Base-by-base conservation (phyloP, 2,888 invertebrate genomes). In the Apamea epomidion region DNA sequence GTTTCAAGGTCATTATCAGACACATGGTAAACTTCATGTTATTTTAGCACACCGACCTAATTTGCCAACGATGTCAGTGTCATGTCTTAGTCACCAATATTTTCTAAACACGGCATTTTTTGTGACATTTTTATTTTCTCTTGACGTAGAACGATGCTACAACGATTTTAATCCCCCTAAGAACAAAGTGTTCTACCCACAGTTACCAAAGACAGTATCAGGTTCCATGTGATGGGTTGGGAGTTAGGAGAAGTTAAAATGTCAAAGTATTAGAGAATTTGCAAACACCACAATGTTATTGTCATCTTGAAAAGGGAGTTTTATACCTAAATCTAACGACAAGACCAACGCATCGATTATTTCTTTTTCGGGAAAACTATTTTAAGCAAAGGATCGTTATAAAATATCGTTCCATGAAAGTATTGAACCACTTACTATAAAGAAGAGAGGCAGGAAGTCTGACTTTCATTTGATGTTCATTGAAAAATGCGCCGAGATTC, bases 31-130 rank as follows among this genome's bases (percentile, higher is more conserved):
- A 74, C 83, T 87, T 88, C 82, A 84, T 69, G 85, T 87, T 92
- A 90, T 91, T 91, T 93, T 92, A 80, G 92, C 92, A 88, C 82
- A 75, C 82, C 84, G 84, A 83, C 88, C 91, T 81, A 91, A 90
- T 89, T 89, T 87, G 90, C 91, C 88, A 91, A 92, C 81, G 91
- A 91, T 93, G 93, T 92, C 93, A 93, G 87, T 92, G 93, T 90
- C 91, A 87, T 80, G 84, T 78, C 80, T 87, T 81, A 78, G 80
- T 64, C 82, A 74, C 78, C 76, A 79, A 74, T 74, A 51, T 58
- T 80, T 71, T 89, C 51, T 51, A 72, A 74, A 80, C 32, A 45
- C 68, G 77, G 37, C 74, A 74, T 74, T 75, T 78, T 80, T 58
- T 16, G 29, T 48, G 80, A 58, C 32, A 45, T 54, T 84, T 65